Base-by-base conservation (phyloP, 1,140 invertebrate species). In the Cepaea nemoralis region DNA sequence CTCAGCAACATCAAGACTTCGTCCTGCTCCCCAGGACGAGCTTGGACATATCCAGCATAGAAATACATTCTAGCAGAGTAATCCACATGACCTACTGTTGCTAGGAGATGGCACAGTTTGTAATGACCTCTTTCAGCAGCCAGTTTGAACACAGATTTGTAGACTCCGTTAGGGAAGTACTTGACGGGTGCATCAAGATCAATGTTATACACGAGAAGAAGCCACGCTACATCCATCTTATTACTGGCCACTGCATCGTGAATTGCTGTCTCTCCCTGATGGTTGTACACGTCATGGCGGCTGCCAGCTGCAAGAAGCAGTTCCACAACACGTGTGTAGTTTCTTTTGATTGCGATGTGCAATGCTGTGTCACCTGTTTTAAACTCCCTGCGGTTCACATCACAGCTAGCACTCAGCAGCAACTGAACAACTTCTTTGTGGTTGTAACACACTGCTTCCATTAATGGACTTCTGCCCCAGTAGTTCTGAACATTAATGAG, bases 241-340 rank as follows among this genome's bases (percentile, higher is more conserved):
- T 91, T 91, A 59, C 88, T 87, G 33, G 89, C 85, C 1, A 91
- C 89, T 19, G 88, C 89, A 63, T 91, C 91, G 73, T 88, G 90
- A 2, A 90, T 86, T 35, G 90, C 89, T 22, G 90, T 89, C 82
- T 91, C 91, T 19, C 91, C 88, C 67, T 91, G 90, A 78, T 91
- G 90, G 83, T 91, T 91, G 82, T 90, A 91, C 50, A 91, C 89
- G 80, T 90, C 87, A 80, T 90, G 87, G 19, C 88, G 88, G 83
- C 89, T 90, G 78, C 90, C 90, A 12, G 89, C 88, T n/a, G 87
- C 88, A 12, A 95, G 87, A 48, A 95, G 89, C 40, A 94, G 82
- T 69, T 93, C 90, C 1, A 94, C 92, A 45, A 94, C 92, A 45
- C 93, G 92, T 27, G 91, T 89, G 83, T 92, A 92, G 79, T 93